Conservation (phyloP, 1,140 invertebrate species). For the Eriocheir sinensis region DNA sequence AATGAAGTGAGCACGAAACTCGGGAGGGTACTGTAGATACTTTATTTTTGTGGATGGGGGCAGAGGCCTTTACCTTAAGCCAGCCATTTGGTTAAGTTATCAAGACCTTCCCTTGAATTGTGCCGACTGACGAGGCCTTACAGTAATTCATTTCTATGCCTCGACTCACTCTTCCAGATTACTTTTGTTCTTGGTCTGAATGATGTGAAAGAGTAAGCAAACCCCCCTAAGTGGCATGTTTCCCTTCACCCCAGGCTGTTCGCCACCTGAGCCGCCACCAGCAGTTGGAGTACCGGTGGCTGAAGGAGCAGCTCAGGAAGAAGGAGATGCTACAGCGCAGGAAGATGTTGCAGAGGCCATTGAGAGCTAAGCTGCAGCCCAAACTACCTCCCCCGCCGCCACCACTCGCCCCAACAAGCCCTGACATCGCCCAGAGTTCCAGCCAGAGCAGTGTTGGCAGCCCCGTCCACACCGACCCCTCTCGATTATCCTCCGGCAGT, state of each 20-base stretch:
- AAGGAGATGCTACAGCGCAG: slow-evolving; percentile 59
- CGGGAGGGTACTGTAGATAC: too few species aligned
- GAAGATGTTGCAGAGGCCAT: slow-evolving; percentile 32
- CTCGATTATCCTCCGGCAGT: neutral
- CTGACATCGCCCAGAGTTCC: neutral
- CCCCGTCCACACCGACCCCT: neutral
- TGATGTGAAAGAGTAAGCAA: too few species aligned
- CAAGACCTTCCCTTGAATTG: too few species aligned
- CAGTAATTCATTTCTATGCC: too few species aligned
- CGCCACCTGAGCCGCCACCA: slow-evolving; percentile 65
- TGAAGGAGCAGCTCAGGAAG: slow-evolving; percentile 62
- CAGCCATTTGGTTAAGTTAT: too few species aligned
- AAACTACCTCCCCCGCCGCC: neutral
- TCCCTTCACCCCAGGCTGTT: slow-evolving; percentile 44
- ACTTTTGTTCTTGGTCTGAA: too few species aligned
- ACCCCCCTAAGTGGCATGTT: too few species aligned
- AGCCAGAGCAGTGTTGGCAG: neutral
- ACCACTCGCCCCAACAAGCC: neutral
- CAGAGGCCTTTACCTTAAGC: too few species aligned
- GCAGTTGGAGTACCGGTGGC: slow-evolving; percentile 60
- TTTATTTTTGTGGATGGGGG: too few species aligned
- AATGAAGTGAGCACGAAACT: too few species aligned
- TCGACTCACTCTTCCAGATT: too few species aligned
- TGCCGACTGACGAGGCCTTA: too few species aligned
- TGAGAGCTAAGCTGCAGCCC: neutral